Percentiles rank a stretch among this genome's conserved stretches.
These are phyloP conservation scores for Calameuta idolon DNA, from an alignment of 2,888 invertebrate species.

Conservation along the genomic window DNA sequence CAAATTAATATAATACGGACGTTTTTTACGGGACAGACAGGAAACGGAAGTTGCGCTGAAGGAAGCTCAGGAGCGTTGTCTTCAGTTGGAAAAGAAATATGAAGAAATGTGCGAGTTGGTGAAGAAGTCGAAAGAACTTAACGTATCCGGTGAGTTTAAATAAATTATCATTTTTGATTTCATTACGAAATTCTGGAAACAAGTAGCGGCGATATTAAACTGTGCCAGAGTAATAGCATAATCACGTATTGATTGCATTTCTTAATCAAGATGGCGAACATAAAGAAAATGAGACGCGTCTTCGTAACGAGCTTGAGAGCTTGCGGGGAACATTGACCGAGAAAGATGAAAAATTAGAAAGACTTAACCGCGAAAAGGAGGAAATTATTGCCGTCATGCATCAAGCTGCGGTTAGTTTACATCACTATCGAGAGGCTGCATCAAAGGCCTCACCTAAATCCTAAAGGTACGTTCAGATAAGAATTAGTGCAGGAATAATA, in stretches of 20 bases:
- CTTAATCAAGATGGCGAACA: slow-evolving; percentile 35
- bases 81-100: slow-evolving; percentile 42
- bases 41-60: slow-evolving; percentile 30
- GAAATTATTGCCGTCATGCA: slow-evolving; percentile 68
- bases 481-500: neutral
- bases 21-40: slow-evolving; percentile 19
- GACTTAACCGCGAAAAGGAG: slow-evolving; percentile 69
- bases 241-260: slow-evolving; percentile 5
- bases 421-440: slow-evolving; percentile 50
- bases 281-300: slow-evolving; percentile 67
- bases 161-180: neutral
- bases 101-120: slow-evolving; percentile 41
- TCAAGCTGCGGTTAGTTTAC: slow-evolving; percentile 68
- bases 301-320: slow-evolving; percentile 69
- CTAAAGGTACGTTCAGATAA: neutral
- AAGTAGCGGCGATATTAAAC: neutral
- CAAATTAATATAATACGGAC: neutral
- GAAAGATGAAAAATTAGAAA: slow-evolving; percentile 66
- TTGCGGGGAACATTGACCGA: slow-evolving; percentile 61
- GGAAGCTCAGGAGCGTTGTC: slow-evolving; percentile 36
- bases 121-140: slow-evolving; percentile 29
- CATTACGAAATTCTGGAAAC: neutral
- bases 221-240: neutral
- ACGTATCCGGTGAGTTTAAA: slow-evolving; percentile 21
- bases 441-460: neutral